Evolutionary conservation across 1,140 invertebrate species (phyloP), one percentile per base, ranked within the genome.

Genomic region (Bombus huntii): DNA sequence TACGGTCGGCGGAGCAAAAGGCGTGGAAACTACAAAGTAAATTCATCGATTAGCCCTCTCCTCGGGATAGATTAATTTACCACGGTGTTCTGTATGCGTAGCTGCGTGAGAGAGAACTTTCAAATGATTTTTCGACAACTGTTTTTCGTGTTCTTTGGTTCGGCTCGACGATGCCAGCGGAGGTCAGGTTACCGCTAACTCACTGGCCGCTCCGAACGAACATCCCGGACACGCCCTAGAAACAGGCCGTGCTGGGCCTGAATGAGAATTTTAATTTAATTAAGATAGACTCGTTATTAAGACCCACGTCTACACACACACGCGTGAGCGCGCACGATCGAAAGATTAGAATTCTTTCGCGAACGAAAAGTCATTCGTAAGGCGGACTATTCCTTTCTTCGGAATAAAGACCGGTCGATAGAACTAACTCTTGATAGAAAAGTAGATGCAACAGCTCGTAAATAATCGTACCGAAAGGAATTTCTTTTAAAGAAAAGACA

Each of bases 221-320:
- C 34, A 44, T 8, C 37, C 74, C 86, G 68, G 90, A 93, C 92
- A 93, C 92, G 92, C 92, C 92, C 88, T 86, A 83, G 73, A 89
- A 87, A 90, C 85, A 59, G 75, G 80, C 87, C 87, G 81, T 82
- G 80, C 87, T 85, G 84, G 70, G 77, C 88, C 80, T 81, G 86
- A 90, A 90, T 91, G 87, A 85, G 93, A 94, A 93, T 94, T 93
- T 91, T 94, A 94, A 94, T 94, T 94, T 93, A 94, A 94, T 94
- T 94, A 94, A 92, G 91, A 92, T 87, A 85, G 88, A 92, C 90
- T 89, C 90, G 88, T 92, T 92, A 90, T 92, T 92, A 92, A 91
- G 88, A 88, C 83, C 86, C 89, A 86, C 86, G 89, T 88, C 83
- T 81, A 53, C 47, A 22, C 18, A 53, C 18, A 53, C 47, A 6